Base-by-base conservation (phyloP, 2,113 vertebrate species). In the Poicephalus gulielmi region DNA sequence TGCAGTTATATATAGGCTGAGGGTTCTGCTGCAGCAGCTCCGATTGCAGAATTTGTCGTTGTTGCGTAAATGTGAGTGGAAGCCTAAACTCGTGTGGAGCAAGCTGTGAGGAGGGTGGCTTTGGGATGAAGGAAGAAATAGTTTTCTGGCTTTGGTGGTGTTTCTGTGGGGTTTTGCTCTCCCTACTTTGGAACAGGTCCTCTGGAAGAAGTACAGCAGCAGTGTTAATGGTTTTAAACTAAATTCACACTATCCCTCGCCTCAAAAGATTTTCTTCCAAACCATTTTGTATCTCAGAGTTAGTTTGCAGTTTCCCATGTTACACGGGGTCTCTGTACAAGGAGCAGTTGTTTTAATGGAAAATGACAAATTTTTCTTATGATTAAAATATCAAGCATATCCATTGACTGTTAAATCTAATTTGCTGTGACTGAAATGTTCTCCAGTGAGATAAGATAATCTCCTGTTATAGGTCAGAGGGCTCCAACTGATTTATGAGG, bases 401-500 rank as follows among this genome's bases (percentile, higher is more conserved):
- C 95, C 95, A 92, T 90, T 95, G 95, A 92, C 69, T 96, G 97
- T 97, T 98, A 91, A 94, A 63, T 96, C 83, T 98, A 97, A 97
- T 97, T 97, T 97, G 95, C 95, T 83, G 82, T 97, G 96, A 96
- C 93, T 93, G 96, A 97, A 97, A 95, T 78, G 82, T 94, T 97
- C 95, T 98, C 95, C 92, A 88, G 91, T 92, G 96, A 96, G 95
- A 96, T 97, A 91, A 96, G 96, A 94, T 92, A 94, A 97, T 95
- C 95, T 97, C 95, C 96, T 96, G 87, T 97, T 96, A 82, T 69
- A 95, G 97, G 96, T 97, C 85, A 98, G 92, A 97, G 95, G 96
- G 95, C 96, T 95, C 94, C 64, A 88, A 91, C 90, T 98, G 98
- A 98, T 98, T 98, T 98, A 97, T 97, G 94, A 95, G 91, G 63